Conservation (phyloP, 2,888 invertebrate genomes). For the Bhutanitis thaidina region DNA sequence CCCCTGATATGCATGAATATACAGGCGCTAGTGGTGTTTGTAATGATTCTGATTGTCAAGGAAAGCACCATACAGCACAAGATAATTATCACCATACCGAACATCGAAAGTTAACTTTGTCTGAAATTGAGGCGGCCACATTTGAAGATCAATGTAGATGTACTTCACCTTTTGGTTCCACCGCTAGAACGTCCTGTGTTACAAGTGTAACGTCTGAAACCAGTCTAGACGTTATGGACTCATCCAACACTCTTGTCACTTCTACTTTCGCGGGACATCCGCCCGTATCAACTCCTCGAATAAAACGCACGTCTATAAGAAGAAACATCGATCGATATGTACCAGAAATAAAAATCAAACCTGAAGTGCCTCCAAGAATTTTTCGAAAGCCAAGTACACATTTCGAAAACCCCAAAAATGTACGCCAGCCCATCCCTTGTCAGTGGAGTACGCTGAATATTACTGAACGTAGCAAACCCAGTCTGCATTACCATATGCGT, state of each 20-base stretch:
- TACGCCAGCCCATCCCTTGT: slow-evolving; percentile 57
- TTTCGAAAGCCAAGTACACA: slow-evolving; percentile 71
- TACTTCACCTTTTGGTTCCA: slow-evolving; percentile 86
- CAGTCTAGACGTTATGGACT: slow-evolving; percentile 76
- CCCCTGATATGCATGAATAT: slow-evolving; percentile 80
- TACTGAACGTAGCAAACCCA: slow-evolving; percentile 68
- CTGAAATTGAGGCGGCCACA: slow-evolving; percentile 80
- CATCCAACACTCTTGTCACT: slow-evolving; percentile 73
- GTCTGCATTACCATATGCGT: slow-evolving; percentile 75
- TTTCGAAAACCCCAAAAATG: slow-evolving; percentile 69
- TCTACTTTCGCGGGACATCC: slow-evolving; percentile 69
- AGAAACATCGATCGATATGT: slow-evolving; percentile 63
- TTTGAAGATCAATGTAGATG: slow-evolving; percentile 86
- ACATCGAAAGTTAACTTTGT: slow-evolving; percentile 68
- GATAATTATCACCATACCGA: slow-evolving; percentile 50
- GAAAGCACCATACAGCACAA: slow-evolving; percentile 53
- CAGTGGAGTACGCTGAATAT: slow-evolving; percentile 76
- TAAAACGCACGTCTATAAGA: slow-evolving; percentile 72
- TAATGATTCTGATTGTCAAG: slow-evolving; percentile 60
- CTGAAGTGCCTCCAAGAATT: slow-evolving; percentile 67
- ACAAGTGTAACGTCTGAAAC: slow-evolving; percentile 80
- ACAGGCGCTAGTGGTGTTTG: slow-evolving; percentile 43
- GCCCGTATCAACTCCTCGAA: slow-evolving; percentile 66
- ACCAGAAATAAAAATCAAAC: slow-evolving; percentile 65
- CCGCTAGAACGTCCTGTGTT: slow-evolving; percentile 83